A percentile compares a stretch with the other conserved stretches of the same genome.
Evolutionary conservation across 2,888 invertebrate species (phyloP).

Genomic region (Ormyrus pomaceus): DNA sequence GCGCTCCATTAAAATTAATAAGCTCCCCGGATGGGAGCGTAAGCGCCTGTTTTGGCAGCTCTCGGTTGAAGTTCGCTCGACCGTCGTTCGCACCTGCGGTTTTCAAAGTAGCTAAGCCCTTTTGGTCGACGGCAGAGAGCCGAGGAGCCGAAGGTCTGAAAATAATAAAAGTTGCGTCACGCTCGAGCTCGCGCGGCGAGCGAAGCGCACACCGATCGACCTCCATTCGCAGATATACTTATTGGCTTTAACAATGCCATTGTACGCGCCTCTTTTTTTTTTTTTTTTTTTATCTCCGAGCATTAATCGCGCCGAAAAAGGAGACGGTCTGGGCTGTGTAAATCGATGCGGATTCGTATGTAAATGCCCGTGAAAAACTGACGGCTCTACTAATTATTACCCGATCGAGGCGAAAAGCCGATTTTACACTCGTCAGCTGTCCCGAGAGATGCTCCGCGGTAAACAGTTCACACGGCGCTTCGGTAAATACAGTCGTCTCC

Average conservation of each 20-base stretch:
- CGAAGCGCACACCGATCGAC: conserved; percentile 21
- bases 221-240: conserved; percentile 47
- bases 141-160: conserved; percentile 47
- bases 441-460: not conserved
- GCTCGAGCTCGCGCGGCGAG: not conserved
- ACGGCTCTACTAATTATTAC: too few species aligned
- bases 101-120: not conserved
- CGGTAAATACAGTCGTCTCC: not conserved
- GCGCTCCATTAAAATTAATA: conserved; percentile 27
- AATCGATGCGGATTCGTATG: not conserved
- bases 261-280: conserved; percentile 27
- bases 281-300: conserved; percentile 2
- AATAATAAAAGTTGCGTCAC: conserved; percentile 49
- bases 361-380: not conserved
- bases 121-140: not conserved
- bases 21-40: too few species aligned
- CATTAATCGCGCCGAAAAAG: conserved; percentile 31
- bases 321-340: not conserved
- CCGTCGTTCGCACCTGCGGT: too few species aligned
- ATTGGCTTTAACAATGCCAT: conserved; percentile 47
- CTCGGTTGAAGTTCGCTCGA: too few species aligned
- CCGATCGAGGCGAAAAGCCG: too few species aligned
- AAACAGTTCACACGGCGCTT: not conserved
- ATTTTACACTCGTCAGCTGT: not conserved
- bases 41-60: too few species aligned